These are phyloP conservation scores for Papilio machaon DNA, from an alignment of 1,140 invertebrate genomes.

Conservation along the genomic window DNA sequence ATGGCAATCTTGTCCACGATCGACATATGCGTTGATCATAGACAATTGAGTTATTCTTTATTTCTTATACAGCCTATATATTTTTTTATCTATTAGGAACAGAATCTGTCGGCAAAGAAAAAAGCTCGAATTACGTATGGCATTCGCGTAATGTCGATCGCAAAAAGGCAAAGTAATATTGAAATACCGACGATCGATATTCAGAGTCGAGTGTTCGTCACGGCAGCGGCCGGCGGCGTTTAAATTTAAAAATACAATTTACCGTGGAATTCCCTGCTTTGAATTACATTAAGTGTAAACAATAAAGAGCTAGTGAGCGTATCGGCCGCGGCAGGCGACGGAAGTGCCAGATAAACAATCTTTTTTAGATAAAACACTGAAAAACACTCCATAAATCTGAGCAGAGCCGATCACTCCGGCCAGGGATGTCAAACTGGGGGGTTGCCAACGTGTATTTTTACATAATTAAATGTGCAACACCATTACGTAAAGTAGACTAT, in stretches of 20 bases:
- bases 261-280: constrained; percentile 78
- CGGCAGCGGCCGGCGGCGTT: constrained; percentile 60
- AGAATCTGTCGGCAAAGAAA: constrained; percentile 54
- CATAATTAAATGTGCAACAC: not conserved
- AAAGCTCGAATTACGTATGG: constrained; percentile 68
- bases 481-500: not conserved
- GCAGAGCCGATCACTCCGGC: constrained; percentile 60
- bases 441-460: constrained; percentile 41
- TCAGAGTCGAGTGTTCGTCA: constrained; percentile 63
- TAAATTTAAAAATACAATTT: constrained; percentile 80
- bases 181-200: constrained; percentile 72
- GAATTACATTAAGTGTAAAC: constrained; percentile 81
- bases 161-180: constrained; percentile 71
- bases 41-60: constrained; percentile 31
- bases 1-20: constrained; percentile 19
- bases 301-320: constrained; percentile 77
- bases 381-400: constrained; percentile 70
- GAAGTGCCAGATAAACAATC: constrained; percentile 79
- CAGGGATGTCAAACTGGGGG: constrained; percentile 59
- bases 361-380: constrained; percentile 78
- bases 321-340: constrained; percentile 75
- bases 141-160: constrained; percentile 72
- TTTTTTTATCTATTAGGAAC: constrained; percentile 39
- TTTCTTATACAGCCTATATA: constrained; percentile 5
- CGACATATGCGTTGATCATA: constrained; percentile 22